A percentile compares a stretch with the other conserved stretches of the same genome.
phyloP scores from a whole-genome alignment of 1,140 invertebrate species.

The Cotesia typhae region DNA sequence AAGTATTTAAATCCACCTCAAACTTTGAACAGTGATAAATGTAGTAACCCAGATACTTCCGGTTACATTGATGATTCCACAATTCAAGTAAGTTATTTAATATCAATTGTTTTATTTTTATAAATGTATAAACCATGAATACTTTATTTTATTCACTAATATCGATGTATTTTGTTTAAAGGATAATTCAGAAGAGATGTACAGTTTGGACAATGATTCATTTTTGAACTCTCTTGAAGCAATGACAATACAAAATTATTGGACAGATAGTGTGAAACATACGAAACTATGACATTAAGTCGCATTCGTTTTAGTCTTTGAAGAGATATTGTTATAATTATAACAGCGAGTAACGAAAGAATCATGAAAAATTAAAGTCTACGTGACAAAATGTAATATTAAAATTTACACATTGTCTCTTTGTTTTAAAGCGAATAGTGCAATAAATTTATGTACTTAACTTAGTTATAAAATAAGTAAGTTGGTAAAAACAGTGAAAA shows the following conservation, averaged over 20 bases:
- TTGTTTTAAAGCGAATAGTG: conserved; percentile 45
- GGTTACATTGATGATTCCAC: conserved; percentile 90
- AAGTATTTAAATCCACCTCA: conserved; percentile 82
- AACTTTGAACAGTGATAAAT: conserved; percentile 78
- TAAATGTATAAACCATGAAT: not conserved
- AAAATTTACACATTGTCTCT: conserved; percentile 35
- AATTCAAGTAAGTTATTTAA: conserved; percentile 75
- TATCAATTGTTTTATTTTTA: conserved; percentile 26
- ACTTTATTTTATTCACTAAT: not conserved
- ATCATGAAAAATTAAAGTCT: conserved; percentile 36
- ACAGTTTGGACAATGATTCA: conserved; percentile 90
- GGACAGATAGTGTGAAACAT: conserved; percentile 91
- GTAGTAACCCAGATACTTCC: conserved; percentile 86
- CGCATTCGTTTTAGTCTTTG: not conserved
- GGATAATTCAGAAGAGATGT: conserved; percentile 93
- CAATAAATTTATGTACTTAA: conserved; percentile 56
- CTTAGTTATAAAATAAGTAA: conserved; percentile 30
- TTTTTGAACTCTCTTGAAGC: conserved; percentile 90
- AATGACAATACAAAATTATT: conserved; percentile 93
- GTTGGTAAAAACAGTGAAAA: conserved; percentile 37
- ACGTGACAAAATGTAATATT: conserved; percentile 30
- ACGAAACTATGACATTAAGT: conserved; percentile 79
- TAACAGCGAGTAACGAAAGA: conserved; percentile 18
- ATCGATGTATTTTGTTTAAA: conserved; percentile 53
- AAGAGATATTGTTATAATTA: conserved; percentile 42